These are phyloP conservation scores for Conchocele bisecta DNA, from an alignment of 2,888 invertebrate species.

Conservation along the genomic window DNA sequence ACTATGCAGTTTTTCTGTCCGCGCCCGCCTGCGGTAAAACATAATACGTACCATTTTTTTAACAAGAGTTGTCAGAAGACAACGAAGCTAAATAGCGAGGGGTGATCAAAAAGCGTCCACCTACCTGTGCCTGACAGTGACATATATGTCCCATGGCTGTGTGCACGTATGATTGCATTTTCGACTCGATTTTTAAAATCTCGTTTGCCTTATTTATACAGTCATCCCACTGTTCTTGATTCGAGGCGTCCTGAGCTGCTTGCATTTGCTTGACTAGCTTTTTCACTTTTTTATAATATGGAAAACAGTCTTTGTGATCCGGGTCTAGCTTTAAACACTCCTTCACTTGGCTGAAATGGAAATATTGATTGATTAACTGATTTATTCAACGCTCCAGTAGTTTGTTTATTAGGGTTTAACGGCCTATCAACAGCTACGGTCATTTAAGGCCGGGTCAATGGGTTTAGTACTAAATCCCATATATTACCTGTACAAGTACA, in stretches of 20 bases:
- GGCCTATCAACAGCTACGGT: no score
- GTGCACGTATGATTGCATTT: slow-evolving; percentile 83
- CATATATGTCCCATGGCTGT: slow-evolving; percentile 91
- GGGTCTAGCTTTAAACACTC: slow-evolving; percentile 99
- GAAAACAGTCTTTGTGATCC: slow-evolving; percentile 97
- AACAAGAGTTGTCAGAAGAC: no score
- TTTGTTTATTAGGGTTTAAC: no score
- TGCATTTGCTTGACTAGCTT: slow-evolving; percentile 91
- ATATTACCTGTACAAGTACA: no score
- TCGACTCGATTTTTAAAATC: slow-evolving; percentile 87
- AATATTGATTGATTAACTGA: slow-evolving; percentile 4
- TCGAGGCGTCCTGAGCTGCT: slow-evolving; percentile 83
- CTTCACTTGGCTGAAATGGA: slow-evolving; percentile 89
- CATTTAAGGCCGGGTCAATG: no score
- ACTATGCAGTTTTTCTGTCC: no score
- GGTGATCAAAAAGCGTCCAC: no score
- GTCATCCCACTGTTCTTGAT: slow-evolving; percentile 76
- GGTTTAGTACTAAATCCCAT: no score
- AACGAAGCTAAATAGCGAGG: no score
- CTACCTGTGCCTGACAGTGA: slow-evolving; percentile 86
- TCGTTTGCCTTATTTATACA: slow-evolving; percentile 85
- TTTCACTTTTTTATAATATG: slow-evolving; percentile 97
- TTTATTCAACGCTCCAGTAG: no score
- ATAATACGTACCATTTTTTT: no score
- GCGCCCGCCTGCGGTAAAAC: no score